Evolutionary conservation across 2,888 invertebrate species (phyloP).

Genomic region (Phengaris arion): DNA sequence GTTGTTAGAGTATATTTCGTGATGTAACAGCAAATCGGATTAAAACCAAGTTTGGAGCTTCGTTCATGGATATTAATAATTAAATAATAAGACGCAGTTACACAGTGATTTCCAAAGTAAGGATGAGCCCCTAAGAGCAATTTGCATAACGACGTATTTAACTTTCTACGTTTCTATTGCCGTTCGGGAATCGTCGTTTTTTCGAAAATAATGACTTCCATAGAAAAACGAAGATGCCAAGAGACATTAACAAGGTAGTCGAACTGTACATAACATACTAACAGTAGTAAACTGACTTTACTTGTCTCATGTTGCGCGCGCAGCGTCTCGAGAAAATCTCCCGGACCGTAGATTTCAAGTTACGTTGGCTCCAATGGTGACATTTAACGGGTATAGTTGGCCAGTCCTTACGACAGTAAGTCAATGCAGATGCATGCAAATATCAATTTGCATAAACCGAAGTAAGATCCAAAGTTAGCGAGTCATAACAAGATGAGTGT

Average conservation of each 20-base stretch:
- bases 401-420: background rate
- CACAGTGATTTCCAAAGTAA: background rate
- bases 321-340: too few species aligned
- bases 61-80: conserved; percentile 26
- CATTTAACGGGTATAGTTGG: background rate
- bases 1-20: conserved; percentile 41
- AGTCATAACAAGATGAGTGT: conserved; percentile 12
- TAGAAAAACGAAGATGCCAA: too few species aligned
- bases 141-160: background rate
- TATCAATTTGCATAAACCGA: conserved; percentile 26
- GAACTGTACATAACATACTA: too few species aligned
- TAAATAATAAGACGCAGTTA: conserved; percentile 17
- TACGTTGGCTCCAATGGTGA: background rate
- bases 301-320: too few species aligned
- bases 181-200: too few species aligned
- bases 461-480: conserved; percentile 18
- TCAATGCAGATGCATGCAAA: conserved; percentile 20
- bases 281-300: too few species aligned
- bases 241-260: too few species aligned
- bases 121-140: background rate
- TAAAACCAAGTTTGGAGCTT: conserved; percentile 37
- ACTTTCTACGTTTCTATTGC: too few species aligned
- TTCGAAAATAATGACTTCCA: too few species aligned
- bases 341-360: background rate
- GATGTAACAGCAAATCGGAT: conserved; percentile 47